These are phyloP conservation scores for Endotricha flammealis DNA, from an alignment of 2,888 invertebrate genomes.

Conservation along the genomic window DNA sequence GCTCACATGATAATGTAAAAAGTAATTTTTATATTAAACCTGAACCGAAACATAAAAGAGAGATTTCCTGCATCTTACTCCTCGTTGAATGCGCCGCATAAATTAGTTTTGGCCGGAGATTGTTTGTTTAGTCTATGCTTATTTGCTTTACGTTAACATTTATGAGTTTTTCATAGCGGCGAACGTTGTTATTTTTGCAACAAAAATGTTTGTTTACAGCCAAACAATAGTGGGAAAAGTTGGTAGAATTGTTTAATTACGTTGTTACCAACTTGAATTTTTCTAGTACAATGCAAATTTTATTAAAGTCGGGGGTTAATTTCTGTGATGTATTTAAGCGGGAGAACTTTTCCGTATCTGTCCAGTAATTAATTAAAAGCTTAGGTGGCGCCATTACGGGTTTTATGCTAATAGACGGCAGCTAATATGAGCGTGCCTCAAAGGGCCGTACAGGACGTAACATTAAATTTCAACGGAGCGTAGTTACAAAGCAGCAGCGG, in stretches of 20 bases:
- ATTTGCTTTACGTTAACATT: slow-evolving; percentile 62
- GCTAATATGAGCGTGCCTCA: slow-evolving; percentile 63
- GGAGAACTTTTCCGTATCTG: slow-evolving; percentile 44
- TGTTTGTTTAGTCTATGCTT: slow-evolving; percentile 63
- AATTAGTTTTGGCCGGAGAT: slow-evolving; percentile 73
- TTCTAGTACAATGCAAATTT: slow-evolving; percentile 26
- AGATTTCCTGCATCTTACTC: slow-evolving; percentile 53
- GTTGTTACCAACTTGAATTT: slow-evolving; percentile 20
- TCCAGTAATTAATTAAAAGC: slow-evolving; percentile 72
- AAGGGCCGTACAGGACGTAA: slow-evolving; percentile 52
- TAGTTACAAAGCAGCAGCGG: slow-evolving; percentile 37
- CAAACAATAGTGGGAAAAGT: slow-evolving; percentile 16
- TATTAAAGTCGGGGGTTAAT: slow-evolving; percentile 37
- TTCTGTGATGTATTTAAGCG: slow-evolving; percentile 27
- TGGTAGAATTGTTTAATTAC: slow-evolving; percentile 36
- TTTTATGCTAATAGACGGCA: slow-evolving; percentile 68
- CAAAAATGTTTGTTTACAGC: slow-evolving; percentile 24
- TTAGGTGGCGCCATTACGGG: slow-evolving; percentile 62
- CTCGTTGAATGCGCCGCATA: slow-evolving; percentile 62
- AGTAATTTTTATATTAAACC: slow-evolving; percentile 76
- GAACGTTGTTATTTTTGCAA: slow-evolving; percentile 8
- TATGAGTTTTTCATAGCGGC: slow-evolving; percentile 53
- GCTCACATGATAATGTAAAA: slow-evolving; percentile 70
- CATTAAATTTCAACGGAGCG: slow-evolving; percentile 60
- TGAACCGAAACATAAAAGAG: slow-evolving; percentile 71